These are phyloP conservation scores for Caracal caracal DNA, from an alignment of 2,113 vertebrate genomes.

Conservation along the genomic window DNA sequence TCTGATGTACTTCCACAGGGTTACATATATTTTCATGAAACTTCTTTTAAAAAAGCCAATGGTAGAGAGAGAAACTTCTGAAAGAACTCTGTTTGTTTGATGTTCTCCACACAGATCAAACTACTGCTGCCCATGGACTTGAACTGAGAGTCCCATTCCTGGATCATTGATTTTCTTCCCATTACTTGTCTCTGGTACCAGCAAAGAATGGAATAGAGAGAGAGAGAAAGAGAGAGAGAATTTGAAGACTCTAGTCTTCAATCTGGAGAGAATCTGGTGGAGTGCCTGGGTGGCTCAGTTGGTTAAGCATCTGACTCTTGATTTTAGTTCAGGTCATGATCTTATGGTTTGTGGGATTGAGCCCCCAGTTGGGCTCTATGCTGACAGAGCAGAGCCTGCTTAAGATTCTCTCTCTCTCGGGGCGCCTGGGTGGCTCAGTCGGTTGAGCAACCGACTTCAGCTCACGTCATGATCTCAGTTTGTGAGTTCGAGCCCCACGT, in stretches of 20 bases:
- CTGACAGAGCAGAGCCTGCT: too few species aligned
- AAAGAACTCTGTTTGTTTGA: conserved; percentile 93
- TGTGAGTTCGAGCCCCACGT: too few species aligned
- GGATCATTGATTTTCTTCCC: conserved; percentile 91
- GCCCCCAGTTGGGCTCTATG: too few species aligned
- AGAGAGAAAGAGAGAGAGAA: conserved; percentile 88
- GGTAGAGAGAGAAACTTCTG: conserved; percentile 89
- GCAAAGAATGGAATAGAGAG: conserved; percentile 94
- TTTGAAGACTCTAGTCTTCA: conserved; percentile 85
- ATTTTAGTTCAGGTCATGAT: too few species aligned
- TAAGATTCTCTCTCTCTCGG: too few species aligned
- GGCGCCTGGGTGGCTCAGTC: too few species aligned
- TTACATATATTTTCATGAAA: conserved; percentile 94
- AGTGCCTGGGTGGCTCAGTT: too few species aligned
- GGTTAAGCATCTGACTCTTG: too few species aligned
- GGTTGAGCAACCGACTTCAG: too few species aligned
- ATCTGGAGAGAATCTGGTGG: too few species aligned
- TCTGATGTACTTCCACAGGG: conserved; percentile 92
- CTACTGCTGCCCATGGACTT: conserved; percentile 91
- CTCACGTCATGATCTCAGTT: too few species aligned
- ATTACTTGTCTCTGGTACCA: conserved; percentile 91
- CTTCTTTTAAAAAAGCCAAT: conserved; percentile 84
- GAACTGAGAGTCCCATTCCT: conserved; percentile 93
- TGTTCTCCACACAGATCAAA: conserved; percentile 90
- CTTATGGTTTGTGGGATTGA: too few species aligned